Evolutionary conservation across 2,888 invertebrate species (phyloP), one percentile per base, ranked within the genome.

Genomic region (Drosophila subquinaria): DNA sequence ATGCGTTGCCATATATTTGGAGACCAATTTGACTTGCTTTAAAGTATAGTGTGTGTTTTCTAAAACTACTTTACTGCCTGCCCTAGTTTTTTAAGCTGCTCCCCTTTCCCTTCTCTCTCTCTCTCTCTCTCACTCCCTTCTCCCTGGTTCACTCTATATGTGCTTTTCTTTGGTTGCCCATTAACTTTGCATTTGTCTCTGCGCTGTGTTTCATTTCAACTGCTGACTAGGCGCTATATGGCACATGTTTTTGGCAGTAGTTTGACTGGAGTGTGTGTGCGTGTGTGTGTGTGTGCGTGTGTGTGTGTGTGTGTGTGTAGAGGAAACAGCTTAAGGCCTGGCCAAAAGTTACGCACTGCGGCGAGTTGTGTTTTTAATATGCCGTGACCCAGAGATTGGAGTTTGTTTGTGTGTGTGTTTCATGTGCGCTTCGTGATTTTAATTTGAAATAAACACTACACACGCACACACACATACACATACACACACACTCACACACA

Each of bases 261-360:
- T 70, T 20, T 36, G 23, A 38, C 38, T 27, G 38, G 38, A 35
- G 48, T 17, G 13, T 55, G 33, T 33, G 11, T n/a, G 10, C 11
- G 43, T 0, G 53, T 51, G 48, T 35, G 57, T 51, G 42, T 20
- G 27, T 68, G 47, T 57, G 33, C 55, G 64, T 23, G 63, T 33
- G 48, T 35, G 61, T 55, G 51, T 30, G 59, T 42, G 40, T 61
- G 43, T 63, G 51, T 62, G 47, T 43, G 61, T 64, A 15, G 51
- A 65, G 71, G 48, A 63, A 69, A 51, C 60, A 67, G 75, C 60
- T 79, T 79, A 66, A 70, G 70, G 66, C 38, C 66, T 79, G 70
- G 63, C 80, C 71, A 72, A 88, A 89, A 82, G 80, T 88, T 88
- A 89, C 89, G 85, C 89, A 86, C 81, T 86, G 85, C 89, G 85